Conservation (phyloP, 2,797 vertebrate genomes). For the Clarias fuscus region DNA sequence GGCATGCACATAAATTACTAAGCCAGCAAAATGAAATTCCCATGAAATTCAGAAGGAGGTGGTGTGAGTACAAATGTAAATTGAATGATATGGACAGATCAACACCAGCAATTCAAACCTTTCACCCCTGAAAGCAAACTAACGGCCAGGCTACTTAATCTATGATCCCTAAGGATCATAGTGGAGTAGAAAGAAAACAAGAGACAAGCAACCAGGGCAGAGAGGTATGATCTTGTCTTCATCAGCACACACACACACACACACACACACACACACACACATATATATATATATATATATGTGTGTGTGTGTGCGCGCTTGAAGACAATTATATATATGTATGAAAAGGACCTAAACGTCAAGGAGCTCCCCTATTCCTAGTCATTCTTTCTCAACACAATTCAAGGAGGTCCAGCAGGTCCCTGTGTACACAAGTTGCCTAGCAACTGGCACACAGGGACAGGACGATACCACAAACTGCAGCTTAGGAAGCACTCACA, state of each 20-base stretch:
- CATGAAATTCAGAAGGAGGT: neutral
- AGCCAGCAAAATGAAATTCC: neutral
- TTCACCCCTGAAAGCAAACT: slow-evolving; percentile 50
- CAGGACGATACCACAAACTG: slow-evolving; percentile 35
- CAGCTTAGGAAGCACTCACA: slow-evolving; percentile 36
- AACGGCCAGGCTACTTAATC: slow-evolving; percentile 54
- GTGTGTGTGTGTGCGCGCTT: no score
- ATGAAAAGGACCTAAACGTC: neutral
- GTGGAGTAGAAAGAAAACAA: slow-evolving; percentile 50
- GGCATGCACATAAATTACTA: neutral
- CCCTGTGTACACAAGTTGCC: slow-evolving; percentile 49
- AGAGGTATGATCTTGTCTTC: slow-evolving; percentile 37
- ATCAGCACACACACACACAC: slow-evolving; percentile 1
- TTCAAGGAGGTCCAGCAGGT: slow-evolving; percentile 44
- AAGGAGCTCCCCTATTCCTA: slow-evolving; percentile 13
- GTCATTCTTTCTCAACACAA: slow-evolving; percentile 28
- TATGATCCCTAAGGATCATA: slow-evolving; percentile 52
- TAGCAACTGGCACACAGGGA: slow-evolving; percentile 49
- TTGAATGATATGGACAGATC: neutral
- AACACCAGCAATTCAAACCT: slow-evolving; percentile 42
- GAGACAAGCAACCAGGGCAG: slow-evolving; percentile 37
- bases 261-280: no score
- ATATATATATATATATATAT: no score
- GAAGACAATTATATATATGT: neutral
- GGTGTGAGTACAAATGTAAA: neutral